A percentile compares a stretch with the other conserved stretches of the same genome.
phyloP scores from a whole-genome alignment of 2,113 vertebrate genomes.

The Rhombomys opimus region DNA sequence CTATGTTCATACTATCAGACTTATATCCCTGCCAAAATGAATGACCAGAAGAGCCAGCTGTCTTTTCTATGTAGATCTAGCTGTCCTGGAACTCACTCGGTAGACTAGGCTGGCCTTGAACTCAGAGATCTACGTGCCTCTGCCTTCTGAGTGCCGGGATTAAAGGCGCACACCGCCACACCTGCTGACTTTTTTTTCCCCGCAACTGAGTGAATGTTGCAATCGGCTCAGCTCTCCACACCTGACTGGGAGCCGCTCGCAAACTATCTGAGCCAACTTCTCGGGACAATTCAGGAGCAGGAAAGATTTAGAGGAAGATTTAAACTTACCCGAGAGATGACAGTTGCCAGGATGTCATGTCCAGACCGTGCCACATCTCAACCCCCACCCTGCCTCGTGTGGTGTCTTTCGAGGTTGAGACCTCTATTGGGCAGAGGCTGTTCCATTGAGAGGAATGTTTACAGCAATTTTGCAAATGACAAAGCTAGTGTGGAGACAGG shows the following conservation, averaged over 20 bases:
- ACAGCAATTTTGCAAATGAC: constrained; percentile 70
- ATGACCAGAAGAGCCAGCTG: constrained; percentile 19
- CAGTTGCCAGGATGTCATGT: neutral
- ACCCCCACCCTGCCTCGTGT: constrained; percentile 36
- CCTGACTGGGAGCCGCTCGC: neutral
- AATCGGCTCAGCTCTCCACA: neutral
- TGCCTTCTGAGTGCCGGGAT: neutral
- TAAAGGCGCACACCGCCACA: neutral
- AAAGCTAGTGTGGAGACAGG: constrained; percentile 77
- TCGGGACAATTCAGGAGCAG: constrained; percentile 32
- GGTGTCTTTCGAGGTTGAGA: constrained; percentile 52
- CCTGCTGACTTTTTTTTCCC: neutral
- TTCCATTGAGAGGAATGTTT: constrained; percentile 72
- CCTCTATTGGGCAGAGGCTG: constrained; percentile 50
- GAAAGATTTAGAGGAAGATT: neutral
- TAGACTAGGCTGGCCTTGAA: neutral
- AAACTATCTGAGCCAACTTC: neutral
- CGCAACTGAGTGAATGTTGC: neutral
- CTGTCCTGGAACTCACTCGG: neutral
- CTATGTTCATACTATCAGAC: neutral
- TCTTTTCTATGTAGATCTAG: neutral
- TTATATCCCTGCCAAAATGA: neutral
- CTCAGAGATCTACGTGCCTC: neutral
- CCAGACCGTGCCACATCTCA: constrained; percentile 39
- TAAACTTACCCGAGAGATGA: neutral